Conservation (phyloP, 2,888 invertebrate genomes). For the Erebia aethiops region DNA sequence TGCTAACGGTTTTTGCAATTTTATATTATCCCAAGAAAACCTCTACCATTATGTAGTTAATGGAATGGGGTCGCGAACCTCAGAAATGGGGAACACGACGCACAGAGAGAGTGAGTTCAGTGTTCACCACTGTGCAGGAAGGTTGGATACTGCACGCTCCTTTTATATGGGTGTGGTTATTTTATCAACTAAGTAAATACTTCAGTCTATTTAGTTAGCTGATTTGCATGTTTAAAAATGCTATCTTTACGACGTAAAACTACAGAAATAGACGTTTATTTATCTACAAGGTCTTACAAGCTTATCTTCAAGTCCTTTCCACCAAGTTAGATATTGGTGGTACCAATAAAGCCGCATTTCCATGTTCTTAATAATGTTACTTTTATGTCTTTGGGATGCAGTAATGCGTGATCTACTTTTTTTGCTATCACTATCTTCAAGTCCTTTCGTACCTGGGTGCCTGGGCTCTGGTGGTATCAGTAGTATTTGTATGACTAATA, state of each 20-base stretch:
- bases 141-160: constrained; percentile 4
- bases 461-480: too few species aligned
- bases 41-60: too few species aligned
- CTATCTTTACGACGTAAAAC: not conserved
- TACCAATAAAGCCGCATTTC: not conserved
- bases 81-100: too few species aligned
- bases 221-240: constrained; percentile 12
- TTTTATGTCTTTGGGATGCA: not conserved
- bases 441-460: not conserved
- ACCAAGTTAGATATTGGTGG: not conserved
- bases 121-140: too few species aligned
- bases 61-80: too few species aligned
- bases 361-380: not conserved
- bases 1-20: too few species aligned
- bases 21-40: too few species aligned
- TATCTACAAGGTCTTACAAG: not conserved
- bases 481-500: too few species aligned
- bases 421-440: not conserved
- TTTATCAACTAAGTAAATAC: constrained; percentile 8
- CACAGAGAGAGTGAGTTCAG: too few species aligned
- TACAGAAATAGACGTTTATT: not conserved
- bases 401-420: not conserved
- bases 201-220: not conserved
- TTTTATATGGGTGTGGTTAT: constrained; percentile 26
- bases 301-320: constrained; percentile 1